Evolutionary conservation across 2,797 vertebrate species (phyloP).

Genomic region (Ispidina lecontei): DNA sequence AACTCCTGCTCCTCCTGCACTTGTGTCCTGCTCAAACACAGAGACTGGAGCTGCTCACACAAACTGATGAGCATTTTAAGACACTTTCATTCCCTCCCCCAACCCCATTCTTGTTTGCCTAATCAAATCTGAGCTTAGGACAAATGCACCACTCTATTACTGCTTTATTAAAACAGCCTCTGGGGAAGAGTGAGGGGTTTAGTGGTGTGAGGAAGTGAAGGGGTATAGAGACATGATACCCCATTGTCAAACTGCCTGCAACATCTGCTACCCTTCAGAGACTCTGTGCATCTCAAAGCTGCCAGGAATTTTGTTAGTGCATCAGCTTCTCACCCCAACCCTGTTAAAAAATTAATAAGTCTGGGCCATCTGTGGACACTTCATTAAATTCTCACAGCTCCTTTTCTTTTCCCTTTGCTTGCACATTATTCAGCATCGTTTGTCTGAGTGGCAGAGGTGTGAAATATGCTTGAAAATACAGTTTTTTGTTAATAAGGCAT

Average conservation of each 20-base stretch:
- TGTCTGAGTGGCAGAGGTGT: constrained; percentile 40
- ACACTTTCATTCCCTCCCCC: not conserved
- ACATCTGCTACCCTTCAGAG: constrained; percentile 7
- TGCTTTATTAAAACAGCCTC: not conserved
- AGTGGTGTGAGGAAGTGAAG: not conserved
- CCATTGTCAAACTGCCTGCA: not conserved
- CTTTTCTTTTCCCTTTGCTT: not conserved
- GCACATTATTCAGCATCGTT: constrained; percentile 43
- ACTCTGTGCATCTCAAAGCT: not conserved
- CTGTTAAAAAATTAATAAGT: constrained; percentile 48
- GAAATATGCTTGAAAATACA: constrained; percentile 28
- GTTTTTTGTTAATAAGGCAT: constrained; percentile 14
- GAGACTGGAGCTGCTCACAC: not conserved
- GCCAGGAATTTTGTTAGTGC: not conserved
- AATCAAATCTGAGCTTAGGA: not conserved
- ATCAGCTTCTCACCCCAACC: constrained; percentile 13
- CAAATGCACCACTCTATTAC: not conserved
- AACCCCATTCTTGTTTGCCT: not conserved
- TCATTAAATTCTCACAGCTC: constrained; percentile 60
- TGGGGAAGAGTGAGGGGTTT: not conserved
- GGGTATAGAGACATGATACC: not conserved
- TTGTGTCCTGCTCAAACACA: not conserved
- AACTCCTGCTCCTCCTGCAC: not conserved
- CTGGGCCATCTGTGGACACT: constrained; percentile 50
- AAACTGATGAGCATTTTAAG: not conserved